Evolutionary conservation across 2,113 vertebrate genomes (phyloP).

Genomic region (Serinus canaria): DNA sequence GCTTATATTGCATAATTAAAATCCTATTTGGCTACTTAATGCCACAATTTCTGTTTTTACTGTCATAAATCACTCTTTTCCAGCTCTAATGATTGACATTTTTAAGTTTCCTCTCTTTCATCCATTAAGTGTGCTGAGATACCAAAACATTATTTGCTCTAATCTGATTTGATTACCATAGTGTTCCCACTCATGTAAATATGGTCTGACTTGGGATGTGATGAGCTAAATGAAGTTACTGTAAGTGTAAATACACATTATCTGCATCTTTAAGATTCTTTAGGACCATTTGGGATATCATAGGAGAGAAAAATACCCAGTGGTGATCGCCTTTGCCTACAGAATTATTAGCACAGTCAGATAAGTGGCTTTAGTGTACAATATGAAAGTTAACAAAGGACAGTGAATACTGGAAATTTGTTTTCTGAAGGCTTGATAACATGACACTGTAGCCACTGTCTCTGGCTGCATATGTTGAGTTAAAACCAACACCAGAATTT

Average conservation of each 20-base stretch:
- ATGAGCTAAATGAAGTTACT: neutral
- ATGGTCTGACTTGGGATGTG: neutral
- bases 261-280: neutral
- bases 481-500: neutral
- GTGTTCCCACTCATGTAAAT: neutral
- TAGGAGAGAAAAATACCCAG: neutral
- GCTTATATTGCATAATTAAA: neutral
- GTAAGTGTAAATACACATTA: neutral
- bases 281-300: neutral
- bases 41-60: neutral
- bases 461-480: neutral
- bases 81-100: neutral
- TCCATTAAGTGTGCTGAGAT: neutral
- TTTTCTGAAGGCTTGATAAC: neutral
- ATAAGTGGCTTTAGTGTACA: neutral
- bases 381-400: neutral
- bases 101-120: neutral
- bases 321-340: neutral
- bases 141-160: neutral
- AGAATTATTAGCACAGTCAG: neutral
- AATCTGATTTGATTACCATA: neutral
- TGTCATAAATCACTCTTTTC: neutral
- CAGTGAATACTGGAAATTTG: neutral
- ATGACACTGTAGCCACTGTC: neutral
- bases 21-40: neutral